Percentiles rank a stretch among this genome's conserved stretches.
phyloP scores from a whole-genome alignment of 2,113 vertebrate species.

The Ranitomeya variabilis region DNA sequence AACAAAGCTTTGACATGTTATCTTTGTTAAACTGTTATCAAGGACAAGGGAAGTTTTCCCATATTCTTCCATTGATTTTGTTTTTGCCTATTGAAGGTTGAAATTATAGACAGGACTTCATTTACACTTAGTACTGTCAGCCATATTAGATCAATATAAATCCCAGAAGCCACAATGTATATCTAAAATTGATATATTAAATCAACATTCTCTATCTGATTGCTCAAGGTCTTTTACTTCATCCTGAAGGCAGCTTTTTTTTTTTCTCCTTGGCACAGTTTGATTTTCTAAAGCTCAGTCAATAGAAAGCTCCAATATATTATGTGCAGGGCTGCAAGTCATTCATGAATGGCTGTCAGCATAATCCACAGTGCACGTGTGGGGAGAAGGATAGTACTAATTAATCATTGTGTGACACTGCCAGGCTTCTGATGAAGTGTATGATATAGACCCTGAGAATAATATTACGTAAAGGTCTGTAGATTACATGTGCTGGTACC shows the following conservation, averaged over 20 bases:
- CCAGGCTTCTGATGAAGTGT: constrained; percentile 59
- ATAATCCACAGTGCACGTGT: constrained; percentile 55
- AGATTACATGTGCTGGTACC: constrained; percentile 66
- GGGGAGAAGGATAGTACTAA: constrained; percentile 61
- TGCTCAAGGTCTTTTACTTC: constrained; percentile 20
- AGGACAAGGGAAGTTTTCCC: constrained; percentile 14
- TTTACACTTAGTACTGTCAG: constrained; percentile 15
- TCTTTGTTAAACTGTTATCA: background rate
- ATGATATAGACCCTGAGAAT: constrained; percentile 61
- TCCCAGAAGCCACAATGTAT: background rate
- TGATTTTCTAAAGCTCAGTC: constrained; percentile 40
- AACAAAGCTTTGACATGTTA: background rate
- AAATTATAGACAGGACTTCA: constrained; percentile 11
- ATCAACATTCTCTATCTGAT: constrained; percentile 16
- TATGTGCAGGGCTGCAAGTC: constrained; percentile 44
- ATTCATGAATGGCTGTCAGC: constrained; percentile 43
- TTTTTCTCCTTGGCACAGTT: constrained; percentile 33
- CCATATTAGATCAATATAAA: constrained; percentile 30
- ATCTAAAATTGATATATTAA: constrained; percentile 28
- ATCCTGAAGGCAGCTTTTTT: constrained; percentile 28
- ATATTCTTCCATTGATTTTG: background rate
- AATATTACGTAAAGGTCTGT: constrained; percentile 61
- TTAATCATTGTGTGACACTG: constrained; percentile 59
- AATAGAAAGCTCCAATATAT: constrained; percentile 38
- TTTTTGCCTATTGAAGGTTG: constrained; percentile 25